Base-by-base conservation (phyloP, 2,113 vertebrate species). In the Menura novaehollandiae region DNA sequence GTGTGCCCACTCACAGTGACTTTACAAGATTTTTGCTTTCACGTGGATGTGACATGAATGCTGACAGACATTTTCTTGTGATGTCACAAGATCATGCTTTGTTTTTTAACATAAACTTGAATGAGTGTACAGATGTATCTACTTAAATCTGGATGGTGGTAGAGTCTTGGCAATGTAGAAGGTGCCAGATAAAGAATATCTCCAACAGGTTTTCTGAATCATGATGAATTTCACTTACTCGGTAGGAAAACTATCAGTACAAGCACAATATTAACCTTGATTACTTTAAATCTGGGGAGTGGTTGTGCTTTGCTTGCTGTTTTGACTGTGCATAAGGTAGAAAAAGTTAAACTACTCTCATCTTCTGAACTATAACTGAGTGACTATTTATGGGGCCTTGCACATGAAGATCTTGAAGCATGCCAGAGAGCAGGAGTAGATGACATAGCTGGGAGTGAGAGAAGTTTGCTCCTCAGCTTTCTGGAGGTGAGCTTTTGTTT, bases 1-100 rank as follows among this genome's bases (percentile, higher is more conserved):
- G 39, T 3, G 3, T 26, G n/a, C 16, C 28, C 35, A 47, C 27
- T 13, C 53, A 33, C 79, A 10, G 24, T 44, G 35, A 60, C 72
- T 75, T 68, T 52, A 33, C 39, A 72, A 44, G 52, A 27, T 30
- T 71, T 88, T 88, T 79, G 27, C 32, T 88, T 76, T 91, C 11
- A 8, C 0, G 0, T 41, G 58, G 49, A n/a, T 1, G 2, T 58
- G 18, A n/a, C 11, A 18, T 15, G 49, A 64, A 35, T 0, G 0
- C 32, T 56, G 44, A 69, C 55, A 56, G 56, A 49, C 20, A 9
- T 86, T 90, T 8, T 88, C 37, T 32, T 73, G 49, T 86, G 27
- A 49, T 81, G 46, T 52, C 33, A 33, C 22, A 66, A 58, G 56
- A 41, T 85, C 26, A 33, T 2, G 1, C 15, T 58, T 75, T 63